These are phyloP conservation scores for Pterostichus madidus DNA, from an alignment of 2,888 invertebrate genomes.

Conservation along the genomic window DNA sequence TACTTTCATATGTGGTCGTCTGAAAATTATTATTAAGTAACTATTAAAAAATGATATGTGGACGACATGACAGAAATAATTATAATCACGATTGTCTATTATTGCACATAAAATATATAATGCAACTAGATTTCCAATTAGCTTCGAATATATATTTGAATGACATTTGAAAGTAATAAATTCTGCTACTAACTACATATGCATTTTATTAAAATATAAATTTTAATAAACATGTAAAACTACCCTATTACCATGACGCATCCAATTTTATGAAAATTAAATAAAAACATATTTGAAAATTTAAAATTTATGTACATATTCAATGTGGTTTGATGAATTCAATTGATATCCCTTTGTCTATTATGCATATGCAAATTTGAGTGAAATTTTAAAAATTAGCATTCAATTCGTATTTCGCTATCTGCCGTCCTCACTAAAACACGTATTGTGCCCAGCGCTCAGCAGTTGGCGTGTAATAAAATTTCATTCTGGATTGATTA, in stretches of 20 bases:
- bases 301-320: slow-evolving; percentile 11
- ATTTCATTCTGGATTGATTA: slow-evolving; percentile 24
- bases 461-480: neutral
- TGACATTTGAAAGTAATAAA: neutral
- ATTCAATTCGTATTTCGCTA: neutral
- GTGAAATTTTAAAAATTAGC: slow-evolving; percentile 16
- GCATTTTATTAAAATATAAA: too few relatives aligned
- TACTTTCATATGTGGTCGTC: too few relatives aligned
- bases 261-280: neutral
- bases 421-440: neutral
- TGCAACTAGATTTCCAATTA: too few relatives aligned
- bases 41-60: too few relatives aligned
- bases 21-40: too few relatives aligned
- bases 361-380: slow-evolving; percentile 18
- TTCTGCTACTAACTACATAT: too few relatives aligned
- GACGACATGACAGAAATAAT: too few relatives aligned
- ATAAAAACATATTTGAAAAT: slow-evolving; percentile 2
- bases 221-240: neutral
- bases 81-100: too few relatives aligned
- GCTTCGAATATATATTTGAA: too few relatives aligned
- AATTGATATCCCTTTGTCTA: slow-evolving; percentile 6
- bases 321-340: slow-evolving; percentile 15
- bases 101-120: neutral
- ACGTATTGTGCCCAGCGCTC: neutral
- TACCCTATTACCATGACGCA: neutral